Conservation (phyloP, 2,888 invertebrate species). For the Drosophila yooni region DNA sequence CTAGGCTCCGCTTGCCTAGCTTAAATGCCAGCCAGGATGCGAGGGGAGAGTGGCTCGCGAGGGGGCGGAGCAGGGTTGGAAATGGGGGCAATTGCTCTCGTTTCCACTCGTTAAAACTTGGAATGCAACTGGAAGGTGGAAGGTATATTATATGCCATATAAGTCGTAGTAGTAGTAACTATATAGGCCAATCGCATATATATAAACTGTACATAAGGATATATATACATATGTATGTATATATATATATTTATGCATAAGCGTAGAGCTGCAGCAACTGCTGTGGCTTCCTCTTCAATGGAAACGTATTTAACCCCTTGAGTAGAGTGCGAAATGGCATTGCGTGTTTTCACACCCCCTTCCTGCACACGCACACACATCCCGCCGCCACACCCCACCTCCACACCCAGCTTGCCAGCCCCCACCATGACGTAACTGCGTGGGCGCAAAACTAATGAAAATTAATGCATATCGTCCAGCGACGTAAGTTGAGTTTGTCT, state of each 20-base stretch:
- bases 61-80: neutral
- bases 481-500: neutral
- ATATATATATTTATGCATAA: constrained; percentile 8
- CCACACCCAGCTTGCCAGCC: neutral
- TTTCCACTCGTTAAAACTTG: constrained; percentile 47
- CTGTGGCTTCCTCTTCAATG: constrained; percentile 49
- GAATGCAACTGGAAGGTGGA: constrained; percentile 68
- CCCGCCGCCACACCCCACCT: neutral
- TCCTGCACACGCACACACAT: neutral
- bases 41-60: neutral
- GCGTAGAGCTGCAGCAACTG: constrained; percentile 28
- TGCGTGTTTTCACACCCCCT: constrained; percentile 12
- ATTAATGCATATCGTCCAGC: constrained; percentile 52
- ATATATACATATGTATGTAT: neutral
- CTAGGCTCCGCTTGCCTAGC: constrained; percentile 30
- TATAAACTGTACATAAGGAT: constrained; percentile 30
- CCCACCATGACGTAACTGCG: constrained; percentile 21
- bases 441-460: constrained; percentile 56
- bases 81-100: constrained; percentile 32
- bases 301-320: constrained; percentile 41
- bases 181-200: constrained; percentile 71
- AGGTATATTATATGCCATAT: constrained; percentile 31
- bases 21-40: constrained; percentile 32
- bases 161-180: constrained; percentile 17
- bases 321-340: constrained; percentile 22